Evolutionary conservation across 1,140 invertebrate species (phyloP), one percentile per base, ranked within the genome.

Genomic region (Drosophila varians): DNA sequence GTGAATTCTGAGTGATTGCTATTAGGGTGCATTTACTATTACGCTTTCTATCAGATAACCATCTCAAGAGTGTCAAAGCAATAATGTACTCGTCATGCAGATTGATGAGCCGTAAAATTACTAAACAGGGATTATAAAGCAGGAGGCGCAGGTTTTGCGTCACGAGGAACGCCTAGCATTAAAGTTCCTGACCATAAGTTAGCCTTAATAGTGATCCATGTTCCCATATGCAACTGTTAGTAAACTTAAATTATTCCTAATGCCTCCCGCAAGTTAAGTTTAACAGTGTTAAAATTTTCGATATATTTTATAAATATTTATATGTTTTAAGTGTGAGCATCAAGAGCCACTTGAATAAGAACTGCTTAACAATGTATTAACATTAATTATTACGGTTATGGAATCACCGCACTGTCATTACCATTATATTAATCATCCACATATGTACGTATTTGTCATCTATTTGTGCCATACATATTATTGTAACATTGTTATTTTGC

Each of bases 221-320:
- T 47, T 74, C 55, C 70, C 60, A 49, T 19, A 16, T 28, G 34
- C 36, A 53, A 28, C 18, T 38, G 36, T n/a, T 34, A 55, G n/a
- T n/a, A 21, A 46, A 46, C 18, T n/a, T 47, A 28, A 57, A 36
- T 7, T 60, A 77, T 68, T 77, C 61, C 74, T 68, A 56, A 55
- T 42, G 18, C 58, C 34, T 43, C 48, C 69, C 62, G 77, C 53
- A 69, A 47, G 78, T 83, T 82, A 83, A 77, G 77, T 83, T 82
- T 68, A 26, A 69, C 69, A 55, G 52, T 73, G 68, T 80, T 82
- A 54, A 7, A 77, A n/a, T 48, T 62, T 66, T 73, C 51, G 40
- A 83, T 82, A 83, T 83, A 83, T 82, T 82, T 82, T 83, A 82
- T 82, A 70, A 77, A 77, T 82, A 77, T 74, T 68, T 82, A 77